Evolutionary conservation across 2,797 vertebrate genomes (phyloP), one percentile per base, ranked within the genome.

Genomic region (Florisuga fusca): DNA sequence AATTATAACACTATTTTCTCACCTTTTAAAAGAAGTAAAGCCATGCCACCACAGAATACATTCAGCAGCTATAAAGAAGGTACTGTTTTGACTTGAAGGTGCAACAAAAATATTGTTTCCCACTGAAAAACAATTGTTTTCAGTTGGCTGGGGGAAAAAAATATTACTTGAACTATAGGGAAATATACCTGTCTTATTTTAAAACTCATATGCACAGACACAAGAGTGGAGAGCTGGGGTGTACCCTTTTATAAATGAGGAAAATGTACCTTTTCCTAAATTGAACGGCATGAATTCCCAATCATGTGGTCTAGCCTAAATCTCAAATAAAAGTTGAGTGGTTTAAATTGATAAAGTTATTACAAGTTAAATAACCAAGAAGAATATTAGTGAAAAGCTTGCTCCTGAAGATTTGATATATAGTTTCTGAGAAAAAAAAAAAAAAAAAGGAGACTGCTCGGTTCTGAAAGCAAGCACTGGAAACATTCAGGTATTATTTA

Each of bases 401-500:
- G 46, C 51, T 93, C 50, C 63, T 27, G 43, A 84, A 87, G 71
- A 94, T 80, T 71, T 94, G 67, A 82, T 96, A 77, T 27, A 86
- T 94, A 61, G 48, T 81, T 93, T 76, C 64, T 76, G 45, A 80
- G 57, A 16, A 36, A 78, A 77, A 74, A 63, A 26, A 41, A 80
- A 53, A 16, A 36, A 78, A 41, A 77, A 74, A 63, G 21, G 48
- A 76, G n/a, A 57, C 57, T 77, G 21, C 53, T 93, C 1, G 0
- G n/a, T 79, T 95, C 77, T 91, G 58, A 94, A 95, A 95, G n/a
- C 3, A 5, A 82, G 38, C 73, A 69, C 82, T 92, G 69, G 87
- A 96, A 91, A 89, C 80, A 89, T 91, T 87, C 0, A 2, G 80
- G 26, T 91, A 94, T 83, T 94, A 94, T 93, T 94, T 94, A 94